Conservation (phyloP, 2,113 vertebrate species). For the human (Homo sapiens) region GRCh38 chr11:32484001-32484500, state of each 20-base stretch:
- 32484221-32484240: not conserved
- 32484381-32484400: not conserved
- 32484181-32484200: no score
- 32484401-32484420: not conserved
- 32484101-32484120: no score
- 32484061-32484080: no score
- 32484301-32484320: not conserved
- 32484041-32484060: no score
- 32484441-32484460: not conserved
- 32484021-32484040: no score
- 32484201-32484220: no score
- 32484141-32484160: no score
- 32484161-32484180: no score
- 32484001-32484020: no score
- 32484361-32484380: not conserved
- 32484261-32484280: not conserved
- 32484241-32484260: not conserved
- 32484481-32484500: not conserved
- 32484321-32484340: not conserved
- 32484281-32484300: not conserved
- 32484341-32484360: not conserved
- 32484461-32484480: not conserved
- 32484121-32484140: no score
- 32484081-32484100: no score
- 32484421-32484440: no score